Base-by-base conservation (phyloP, 2,888 invertebrate species). In the Hermaeophaga mercurialis region DNA sequence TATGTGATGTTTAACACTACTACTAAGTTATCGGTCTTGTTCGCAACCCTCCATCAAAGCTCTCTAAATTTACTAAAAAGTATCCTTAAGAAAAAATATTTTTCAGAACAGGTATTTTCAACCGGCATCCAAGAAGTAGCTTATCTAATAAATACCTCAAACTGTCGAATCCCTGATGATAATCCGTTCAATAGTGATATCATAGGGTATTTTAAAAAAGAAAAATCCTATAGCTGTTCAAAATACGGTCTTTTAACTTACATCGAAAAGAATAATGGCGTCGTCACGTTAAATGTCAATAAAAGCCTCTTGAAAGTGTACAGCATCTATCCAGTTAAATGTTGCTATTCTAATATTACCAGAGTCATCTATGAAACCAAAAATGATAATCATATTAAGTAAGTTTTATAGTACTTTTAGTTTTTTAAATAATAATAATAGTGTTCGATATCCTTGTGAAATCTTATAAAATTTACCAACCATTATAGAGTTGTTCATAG, bases 281-380 rank as follows among this genome's bases (percentile, higher is more conserved):
- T 57, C 8, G 58, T 63, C 11, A 64, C 56, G 4, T 53, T 71
- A 45, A 62, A 63, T 19, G 54, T 72, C 7, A 70, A 71, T 46
- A 33, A 58, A 24, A 64, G 61, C 41, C 56, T 62, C 8, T 33
- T 68, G n/a, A 24, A 49, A 18, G 43, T 48, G 8, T 68, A 65
- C 54, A 52, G 22, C n/a, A n/a, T n/a, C 56, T 63, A 65, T 26
- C 56, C 41, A 58, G 52, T 69, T 14, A 54, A 31, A 7, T 70
- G 70, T 58, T 70, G 70, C 62, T 77, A 77, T 63, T 70, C 72
- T 0, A 67, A 72, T 53, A 67, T 79, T 11, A 69, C 69, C 5
- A 66, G 76, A 45, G 61, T 54, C 28, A 50, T 56, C 50, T 59
- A 54, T 14, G 12, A 44, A 33, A 58, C 67, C 22, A 62, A 61